Evolutionary conservation across 2,888 invertebrate genomes (phyloP).

Genomic region (Malthinus seriepunctatus): DNA sequence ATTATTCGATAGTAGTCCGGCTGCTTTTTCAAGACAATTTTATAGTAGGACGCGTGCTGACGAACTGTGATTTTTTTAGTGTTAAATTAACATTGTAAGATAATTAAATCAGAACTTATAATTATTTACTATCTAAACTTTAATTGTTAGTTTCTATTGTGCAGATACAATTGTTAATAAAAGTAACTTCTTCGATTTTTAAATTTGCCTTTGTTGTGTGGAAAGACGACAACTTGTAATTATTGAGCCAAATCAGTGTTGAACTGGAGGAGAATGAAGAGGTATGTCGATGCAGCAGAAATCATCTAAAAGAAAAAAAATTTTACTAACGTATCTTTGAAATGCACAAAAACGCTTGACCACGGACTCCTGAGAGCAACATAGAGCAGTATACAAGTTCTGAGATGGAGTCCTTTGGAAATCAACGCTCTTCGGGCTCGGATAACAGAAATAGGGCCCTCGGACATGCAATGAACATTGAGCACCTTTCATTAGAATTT

Average conservation of each 20-base stretch:
- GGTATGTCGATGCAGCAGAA: not conserved
- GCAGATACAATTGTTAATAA: not conserved
- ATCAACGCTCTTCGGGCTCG: no score
- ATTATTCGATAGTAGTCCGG: conserved; percentile 60
- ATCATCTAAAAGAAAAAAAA: not conserved
- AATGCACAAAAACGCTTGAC: no score
- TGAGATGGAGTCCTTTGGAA: no score
- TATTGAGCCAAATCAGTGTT: not conserved
- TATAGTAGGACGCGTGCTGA: conserved; percentile 57
- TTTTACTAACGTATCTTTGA: not conserved
- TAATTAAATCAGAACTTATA: not conserved
- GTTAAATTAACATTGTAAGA: not conserved
- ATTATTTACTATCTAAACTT: not conserved
- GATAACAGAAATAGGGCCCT: no score
- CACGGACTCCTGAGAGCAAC: no score
- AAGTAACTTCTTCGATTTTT: not conserved
- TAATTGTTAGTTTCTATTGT: no score
- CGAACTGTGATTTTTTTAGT: conserved; percentile 16
- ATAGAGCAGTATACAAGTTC: no score
- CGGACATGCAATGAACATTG: no score
- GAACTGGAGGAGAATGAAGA: not conserved
- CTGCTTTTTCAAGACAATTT: conserved; percentile 68
- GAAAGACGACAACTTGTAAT: no score
- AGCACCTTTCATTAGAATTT: no score
- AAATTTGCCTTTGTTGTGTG: not conserved